A percentile compares a stretch with the other conserved stretches of the same genome.
These are phyloP conservation scores for Microdon myrmicae DNA, from an alignment of 2,888 invertebrate species.

Conservation along the genomic window DNA sequence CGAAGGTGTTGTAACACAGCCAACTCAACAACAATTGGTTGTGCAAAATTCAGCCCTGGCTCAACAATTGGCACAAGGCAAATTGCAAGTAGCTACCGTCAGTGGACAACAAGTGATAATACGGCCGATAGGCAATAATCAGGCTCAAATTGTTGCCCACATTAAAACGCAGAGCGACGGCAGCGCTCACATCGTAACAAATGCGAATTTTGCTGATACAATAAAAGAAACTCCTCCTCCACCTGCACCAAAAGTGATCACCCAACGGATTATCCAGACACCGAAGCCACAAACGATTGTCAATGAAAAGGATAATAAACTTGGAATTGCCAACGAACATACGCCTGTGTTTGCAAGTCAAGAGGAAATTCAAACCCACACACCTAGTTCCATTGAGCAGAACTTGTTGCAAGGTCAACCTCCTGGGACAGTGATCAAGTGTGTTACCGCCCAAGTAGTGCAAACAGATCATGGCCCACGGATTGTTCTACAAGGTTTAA, in stretches of 20 bases:
- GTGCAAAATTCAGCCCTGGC: slow-evolving; percentile 81
- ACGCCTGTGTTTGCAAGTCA: slow-evolving; percentile 13
- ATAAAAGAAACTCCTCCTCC: slow-evolving; percentile 34
- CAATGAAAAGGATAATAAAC: slow-evolving; percentile 34
- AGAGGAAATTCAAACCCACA: slow-evolving; percentile 24
- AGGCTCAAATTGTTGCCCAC: slow-evolving; percentile 81
- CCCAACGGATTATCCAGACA: slow-evolving; percentile 53
- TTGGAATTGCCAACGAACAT: slow-evolving; percentile 28
- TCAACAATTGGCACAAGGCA: slow-evolving; percentile 84
- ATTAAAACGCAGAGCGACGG: slow-evolving; percentile 72
- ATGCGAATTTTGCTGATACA: slow-evolving; percentile 56
- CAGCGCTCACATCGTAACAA: slow-evolving; percentile 65
- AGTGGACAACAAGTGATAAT: slow-evolving; percentile 88
- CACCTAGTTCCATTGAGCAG: slow-evolving; percentile 72
- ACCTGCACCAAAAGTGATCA: slow-evolving; percentile 23
- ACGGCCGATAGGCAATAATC: slow-evolving; percentile 80
- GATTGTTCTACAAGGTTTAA: slow-evolving; percentile 85
- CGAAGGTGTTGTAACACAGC: slow-evolving; percentile 47
- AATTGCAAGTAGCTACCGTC: slow-evolving; percentile 84
- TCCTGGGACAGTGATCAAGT: slow-evolving; percentile 86
- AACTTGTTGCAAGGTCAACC: slow-evolving; percentile 82
- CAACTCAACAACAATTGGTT: slow-evolving; percentile 74
- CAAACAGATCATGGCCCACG: slow-evolving; percentile 86
- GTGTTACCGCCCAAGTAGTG: slow-evolving; percentile 87
- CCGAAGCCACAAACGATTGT: slow-evolving; percentile 54